Base-by-base conservation (phyloP, 2,888 invertebrate genomes). In the Smittia aterrima region DNA sequence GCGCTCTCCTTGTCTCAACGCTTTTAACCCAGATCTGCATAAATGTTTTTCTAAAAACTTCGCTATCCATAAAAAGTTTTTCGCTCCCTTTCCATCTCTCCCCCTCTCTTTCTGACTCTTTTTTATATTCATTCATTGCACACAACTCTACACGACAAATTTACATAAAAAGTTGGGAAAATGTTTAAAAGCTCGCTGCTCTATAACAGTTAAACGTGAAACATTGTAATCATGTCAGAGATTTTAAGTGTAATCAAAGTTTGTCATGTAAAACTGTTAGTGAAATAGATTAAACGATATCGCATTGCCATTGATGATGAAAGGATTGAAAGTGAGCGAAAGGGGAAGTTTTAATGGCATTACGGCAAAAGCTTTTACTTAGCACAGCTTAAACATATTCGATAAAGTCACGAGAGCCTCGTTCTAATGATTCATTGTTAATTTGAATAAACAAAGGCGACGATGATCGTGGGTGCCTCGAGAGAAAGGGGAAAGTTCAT, bases 71-170 rank as follows among this genome's bases (percentile, higher is more conserved):
- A 58, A 58, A 58, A 58, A 22, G n/a, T 47, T 16, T 47, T 32
- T 32, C 32, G 32, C 32, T 32, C n/a, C n/a, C n/a, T n/a, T n/a
- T n/a, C 9, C 32, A 32, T 9, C 9, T 9, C 32, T 32, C 9
- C 32, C 32, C 32, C 9, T 3, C 32, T 32, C 47, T 47, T 47
- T 47, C 47, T 3, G n/a, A 47, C 47, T 47, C 47, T 47, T 47
- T 58, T 47, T 16, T 58, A 18, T 58, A 9, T 58, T 58, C 22
- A 22, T 22, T 58, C 22, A 58, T 11, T 22, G 58, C 58, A 58
- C 2, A 58, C 22, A 58, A 58, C 7, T 58, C n/a, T 22, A 58
- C 58, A 58, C n/a, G 58, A 58, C 58, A 58, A 58, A 58, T 58
- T 20, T 58, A 18, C 58, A 58, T 58, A 58, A 58, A n/a, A 58